Percentiles rank a stretch among this genome's conserved stretches.
phyloP scores from a whole-genome alignment of 1,140 invertebrate species.

The Rhagoletis zephyria region DNA sequence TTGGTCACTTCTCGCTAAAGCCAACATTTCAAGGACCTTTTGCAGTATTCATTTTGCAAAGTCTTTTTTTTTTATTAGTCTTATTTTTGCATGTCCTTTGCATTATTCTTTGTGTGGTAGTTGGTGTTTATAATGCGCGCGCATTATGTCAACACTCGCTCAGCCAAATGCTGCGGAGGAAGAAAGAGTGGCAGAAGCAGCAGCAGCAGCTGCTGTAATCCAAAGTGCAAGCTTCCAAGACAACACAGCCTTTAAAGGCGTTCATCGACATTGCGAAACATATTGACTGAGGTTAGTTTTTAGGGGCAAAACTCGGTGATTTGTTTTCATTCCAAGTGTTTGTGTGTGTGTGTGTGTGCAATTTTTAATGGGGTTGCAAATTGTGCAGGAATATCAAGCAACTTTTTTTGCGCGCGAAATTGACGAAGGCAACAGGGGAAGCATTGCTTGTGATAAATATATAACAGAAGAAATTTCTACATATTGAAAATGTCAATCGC shows the following conservation, averaged over 20 bases:
- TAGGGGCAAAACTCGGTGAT: constrained; percentile 23
- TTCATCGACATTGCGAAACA: not conserved
- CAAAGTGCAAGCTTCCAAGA: not conserved
- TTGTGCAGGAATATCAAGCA: not conserved
- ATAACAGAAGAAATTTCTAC: not conserved
- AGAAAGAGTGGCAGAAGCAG: not conserved
- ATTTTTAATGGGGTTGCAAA: constrained; percentile 9
- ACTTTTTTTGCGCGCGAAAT: not conserved
- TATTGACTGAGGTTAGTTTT: constrained; percentile 47
- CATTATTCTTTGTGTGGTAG: constrained; percentile 1
- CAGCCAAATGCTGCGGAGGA: not conserved
- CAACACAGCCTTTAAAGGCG: not conserved
- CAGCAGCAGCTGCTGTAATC: not conserved
- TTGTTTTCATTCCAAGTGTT: not conserved
- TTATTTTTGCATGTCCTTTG: constrained; percentile 41
- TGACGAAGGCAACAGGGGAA: not conserved
- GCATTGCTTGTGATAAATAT: not conserved
- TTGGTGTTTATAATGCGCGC: constrained; percentile 43
- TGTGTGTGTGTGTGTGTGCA: not conserved
- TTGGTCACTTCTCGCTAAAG: constrained; percentile 24
- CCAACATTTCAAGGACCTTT: constrained; percentile 51
- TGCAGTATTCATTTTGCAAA: not conserved
- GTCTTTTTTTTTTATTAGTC: not conserved
- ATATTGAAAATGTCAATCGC: not conserved
- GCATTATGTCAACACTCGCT: constrained; percentile 46